These are phyloP conservation scores for Hystrix cristata DNA, from an alignment of 2,113 vertebrate species.

Conservation along the genomic window DNA sequence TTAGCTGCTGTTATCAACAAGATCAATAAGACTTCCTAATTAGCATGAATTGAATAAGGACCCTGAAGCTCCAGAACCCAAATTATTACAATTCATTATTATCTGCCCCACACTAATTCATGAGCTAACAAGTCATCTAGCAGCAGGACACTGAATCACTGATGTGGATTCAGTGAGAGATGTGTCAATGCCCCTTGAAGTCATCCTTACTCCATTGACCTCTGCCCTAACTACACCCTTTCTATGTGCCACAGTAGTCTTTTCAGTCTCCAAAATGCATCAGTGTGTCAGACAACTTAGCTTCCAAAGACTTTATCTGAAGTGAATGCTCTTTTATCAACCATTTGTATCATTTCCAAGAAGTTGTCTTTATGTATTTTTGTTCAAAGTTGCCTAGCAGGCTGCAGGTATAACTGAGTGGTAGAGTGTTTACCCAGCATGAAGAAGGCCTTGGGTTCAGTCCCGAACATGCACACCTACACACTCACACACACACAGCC, in stretches of 20 bases:
- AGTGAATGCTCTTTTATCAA: background rate
- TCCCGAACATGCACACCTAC: background rate
- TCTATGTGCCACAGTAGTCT: background rate
- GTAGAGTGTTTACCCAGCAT: background rate
- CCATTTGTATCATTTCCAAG: conserved; percentile 12
- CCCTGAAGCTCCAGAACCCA: background rate
- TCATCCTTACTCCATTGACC: background rate
- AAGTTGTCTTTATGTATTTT: background rate
- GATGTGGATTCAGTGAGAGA: background rate
- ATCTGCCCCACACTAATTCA: background rate
- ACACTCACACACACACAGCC: background rate
- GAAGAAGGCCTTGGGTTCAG: background rate
- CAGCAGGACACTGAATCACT: background rate
- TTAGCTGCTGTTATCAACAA: background rate
- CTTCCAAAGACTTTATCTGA: conserved; percentile 2
- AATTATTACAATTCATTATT: background rate
- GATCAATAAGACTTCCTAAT: background rate
- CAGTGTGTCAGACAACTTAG: background rate
- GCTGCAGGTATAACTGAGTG: background rate
- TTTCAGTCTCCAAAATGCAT: background rate
- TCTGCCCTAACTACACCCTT: background rate
- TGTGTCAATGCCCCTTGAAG: background rate
- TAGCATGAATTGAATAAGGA: background rate
- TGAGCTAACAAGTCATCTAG: background rate
- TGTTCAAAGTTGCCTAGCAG: background rate